phyloP scores from a whole-genome alignment of 2,113 vertebrate genomes.

The Ciconia boyciana region DNA sequence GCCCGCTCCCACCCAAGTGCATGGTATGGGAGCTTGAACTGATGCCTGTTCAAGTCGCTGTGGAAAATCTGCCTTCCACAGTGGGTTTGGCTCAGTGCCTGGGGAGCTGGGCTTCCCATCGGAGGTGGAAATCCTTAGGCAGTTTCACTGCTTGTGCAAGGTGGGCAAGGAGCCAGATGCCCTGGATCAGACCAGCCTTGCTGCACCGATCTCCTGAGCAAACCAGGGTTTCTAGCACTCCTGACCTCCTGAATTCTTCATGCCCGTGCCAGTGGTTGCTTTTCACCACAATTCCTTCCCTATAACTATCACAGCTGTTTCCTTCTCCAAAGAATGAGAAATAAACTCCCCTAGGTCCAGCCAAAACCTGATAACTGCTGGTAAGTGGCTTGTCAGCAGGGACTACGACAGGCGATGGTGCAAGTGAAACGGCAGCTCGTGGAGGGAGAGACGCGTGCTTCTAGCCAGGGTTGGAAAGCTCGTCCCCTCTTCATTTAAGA shows the following conservation, averaged over 20 bases:
- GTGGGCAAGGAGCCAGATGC: background rate
- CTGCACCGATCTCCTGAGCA: background rate
- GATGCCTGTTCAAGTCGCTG: rapidly evolving
- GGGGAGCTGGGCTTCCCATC: background rate
- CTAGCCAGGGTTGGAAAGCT: rapidly evolving
- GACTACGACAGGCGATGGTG: rapidly evolving
- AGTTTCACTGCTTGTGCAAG: rapidly evolving
- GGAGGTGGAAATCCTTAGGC: background rate
- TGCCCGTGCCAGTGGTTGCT: background rate
- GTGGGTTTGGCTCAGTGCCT: background rate
- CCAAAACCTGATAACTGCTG: background rate
- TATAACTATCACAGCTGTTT: background rate
- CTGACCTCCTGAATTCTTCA: background rate
- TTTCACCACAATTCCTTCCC: background rate
- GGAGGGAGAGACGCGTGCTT: rapidly evolving
- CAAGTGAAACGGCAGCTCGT: rapidly evolving
- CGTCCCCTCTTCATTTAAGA: rapidly evolving
- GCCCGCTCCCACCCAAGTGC: rapidly evolving
- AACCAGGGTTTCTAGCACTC: rapidly evolving
- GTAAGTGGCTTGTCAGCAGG: background rate
- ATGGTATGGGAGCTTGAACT: background rate
- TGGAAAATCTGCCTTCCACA: rapidly evolving
- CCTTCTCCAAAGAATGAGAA: background rate
- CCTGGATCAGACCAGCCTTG: background rate
- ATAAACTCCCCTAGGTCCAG: background rate